Evolutionary conservation across 2,888 invertebrate genomes (phyloP).

Genomic region (Ramazzottius varieornatus): DNA sequence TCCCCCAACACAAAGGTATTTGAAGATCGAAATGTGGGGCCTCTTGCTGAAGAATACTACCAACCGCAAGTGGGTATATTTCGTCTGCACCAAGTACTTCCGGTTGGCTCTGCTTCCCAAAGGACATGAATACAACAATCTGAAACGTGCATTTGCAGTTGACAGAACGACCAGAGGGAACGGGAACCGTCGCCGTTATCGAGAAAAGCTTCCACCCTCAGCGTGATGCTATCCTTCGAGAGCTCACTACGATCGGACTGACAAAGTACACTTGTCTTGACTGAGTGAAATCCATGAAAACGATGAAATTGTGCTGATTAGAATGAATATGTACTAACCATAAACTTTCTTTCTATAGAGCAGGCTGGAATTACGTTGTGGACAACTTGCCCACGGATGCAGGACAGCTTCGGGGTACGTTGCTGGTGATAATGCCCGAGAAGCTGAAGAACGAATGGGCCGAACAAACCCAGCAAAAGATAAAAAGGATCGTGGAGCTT

Average conservation of each 20-base stretch:
- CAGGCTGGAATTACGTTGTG: neutral
- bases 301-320: neutral
- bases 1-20: too few species aligned
- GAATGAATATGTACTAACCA: neutral
- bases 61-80: too few species aligned
- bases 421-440: neutral
- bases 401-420: neutral
- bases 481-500: neutral
- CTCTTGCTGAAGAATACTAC: too few species aligned
- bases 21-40: too few species aligned
- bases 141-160: too few species aligned
- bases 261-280: neutral
- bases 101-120: too few species aligned
- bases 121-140: too few species aligned
- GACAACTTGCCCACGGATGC: neutral
- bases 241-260: neutral
- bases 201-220: neutral
- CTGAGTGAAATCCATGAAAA: neutral
- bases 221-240: neutral
- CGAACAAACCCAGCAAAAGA: neutral
- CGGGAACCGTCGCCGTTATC: neutral
- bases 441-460: neutral
- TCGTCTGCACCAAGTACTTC: too few species aligned
- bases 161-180: too few species aligned
- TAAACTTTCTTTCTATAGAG: neutral